These are phyloP conservation scores for Bombylius discolor DNA, from an alignment of 2,888 invertebrate species.

Conservation along the genomic window DNA sequence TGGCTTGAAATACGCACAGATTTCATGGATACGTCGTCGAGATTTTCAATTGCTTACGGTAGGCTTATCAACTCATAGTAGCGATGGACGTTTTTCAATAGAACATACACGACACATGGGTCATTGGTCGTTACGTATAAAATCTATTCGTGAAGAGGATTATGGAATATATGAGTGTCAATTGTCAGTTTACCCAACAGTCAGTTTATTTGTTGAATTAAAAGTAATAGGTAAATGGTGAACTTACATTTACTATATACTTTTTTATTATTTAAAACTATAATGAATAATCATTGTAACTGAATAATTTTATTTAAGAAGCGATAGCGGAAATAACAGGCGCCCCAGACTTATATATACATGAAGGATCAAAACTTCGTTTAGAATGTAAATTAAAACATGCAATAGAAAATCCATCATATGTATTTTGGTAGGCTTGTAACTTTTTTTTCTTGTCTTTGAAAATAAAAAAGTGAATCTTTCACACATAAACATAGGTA, in stretches of 20 bases:
- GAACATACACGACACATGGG: conserved; percentile 47
- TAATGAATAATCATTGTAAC: too few relatives aligned
- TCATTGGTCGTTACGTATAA: conserved; percentile 42
- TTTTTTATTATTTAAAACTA: too few relatives aligned
- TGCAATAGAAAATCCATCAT: conserved; percentile 35
- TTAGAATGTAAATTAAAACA: conserved; percentile 35
- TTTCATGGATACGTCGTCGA: conserved; percentile 51
- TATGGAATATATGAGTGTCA: conserved; percentile 48
- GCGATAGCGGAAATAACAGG: conserved; percentile 36
- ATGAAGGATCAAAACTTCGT: conserved; percentile 34
- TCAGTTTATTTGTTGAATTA: conserved; percentile 49
- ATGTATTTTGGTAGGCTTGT: conserved; percentile 33
- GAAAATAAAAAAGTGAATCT: too few relatives aligned
- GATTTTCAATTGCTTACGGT: conserved; percentile 53
- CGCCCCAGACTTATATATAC: conserved; percentile 35
- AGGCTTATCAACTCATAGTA: conserved; percentile 48
- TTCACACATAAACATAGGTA: too few relatives aligned
- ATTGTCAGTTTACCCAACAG: conserved; percentile 52
- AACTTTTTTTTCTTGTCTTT: too few relatives aligned
- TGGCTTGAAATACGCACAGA: conserved; percentile 23
- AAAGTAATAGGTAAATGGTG: conserved; percentile 45
- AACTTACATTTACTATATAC: too few relatives aligned
- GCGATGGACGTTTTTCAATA: conserved; percentile 50
- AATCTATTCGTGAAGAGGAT: conserved; percentile 35
- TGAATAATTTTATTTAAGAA: conserved; percentile 20